Conservation (phyloP, 2,113 vertebrate species). For the Chrysemys picta region DNA sequence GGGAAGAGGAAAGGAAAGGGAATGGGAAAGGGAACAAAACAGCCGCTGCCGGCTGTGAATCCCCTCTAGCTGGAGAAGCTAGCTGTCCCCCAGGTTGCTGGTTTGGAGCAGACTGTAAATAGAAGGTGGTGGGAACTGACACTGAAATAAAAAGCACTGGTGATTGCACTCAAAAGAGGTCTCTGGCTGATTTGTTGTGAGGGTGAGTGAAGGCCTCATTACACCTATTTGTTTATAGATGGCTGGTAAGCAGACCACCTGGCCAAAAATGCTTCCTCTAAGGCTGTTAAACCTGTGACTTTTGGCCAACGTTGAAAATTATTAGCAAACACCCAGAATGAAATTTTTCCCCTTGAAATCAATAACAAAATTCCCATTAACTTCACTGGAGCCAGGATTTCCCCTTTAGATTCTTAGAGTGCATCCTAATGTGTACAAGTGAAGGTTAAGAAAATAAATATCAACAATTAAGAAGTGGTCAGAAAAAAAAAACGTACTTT, state of each 20-base stretch:
- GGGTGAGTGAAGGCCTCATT: too few species aligned
- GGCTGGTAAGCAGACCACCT: background rate
- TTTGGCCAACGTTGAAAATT: background rate
- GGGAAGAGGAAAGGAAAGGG: too few species aligned
- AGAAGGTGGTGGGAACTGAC: too few species aligned
- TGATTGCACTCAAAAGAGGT: too few species aligned
- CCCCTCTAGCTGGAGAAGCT: too few species aligned
- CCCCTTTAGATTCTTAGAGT: background rate
- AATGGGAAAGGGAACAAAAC: too few species aligned
- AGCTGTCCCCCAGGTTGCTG: too few species aligned
- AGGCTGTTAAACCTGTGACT: background rate
- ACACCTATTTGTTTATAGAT: background rate
- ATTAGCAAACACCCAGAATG: background rate
- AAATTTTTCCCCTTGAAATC: background rate
- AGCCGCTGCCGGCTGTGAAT: too few species aligned
- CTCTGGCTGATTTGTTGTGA: too few species aligned
- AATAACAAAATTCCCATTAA: background rate
- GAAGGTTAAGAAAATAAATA: background rate
- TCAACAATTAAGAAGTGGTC: background rate
- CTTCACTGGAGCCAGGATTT: background rate
- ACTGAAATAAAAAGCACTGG: too few species aligned
- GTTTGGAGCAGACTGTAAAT: too few species aligned
- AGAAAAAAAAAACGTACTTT: accelerated
- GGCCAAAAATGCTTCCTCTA: background rate
- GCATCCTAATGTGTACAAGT: background rate